Evolutionary conservation across 1,140 invertebrate species (phyloP).

Genomic region (Heterodera schachtii): DNA sequence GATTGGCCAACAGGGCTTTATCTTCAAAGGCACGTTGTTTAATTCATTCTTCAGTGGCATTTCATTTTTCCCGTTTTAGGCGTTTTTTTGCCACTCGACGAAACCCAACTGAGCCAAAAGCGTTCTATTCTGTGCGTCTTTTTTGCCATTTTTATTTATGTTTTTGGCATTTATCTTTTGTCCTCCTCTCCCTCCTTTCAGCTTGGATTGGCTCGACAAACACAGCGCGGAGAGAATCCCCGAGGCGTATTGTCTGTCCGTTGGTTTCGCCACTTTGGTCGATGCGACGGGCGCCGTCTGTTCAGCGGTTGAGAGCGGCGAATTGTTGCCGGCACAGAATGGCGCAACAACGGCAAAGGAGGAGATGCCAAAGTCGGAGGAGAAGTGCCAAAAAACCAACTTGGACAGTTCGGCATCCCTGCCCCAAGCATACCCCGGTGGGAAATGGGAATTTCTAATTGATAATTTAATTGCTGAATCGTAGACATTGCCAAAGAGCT

Average conservation of each 20-base stretch:
- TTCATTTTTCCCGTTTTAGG: slow-evolving; percentile 22
- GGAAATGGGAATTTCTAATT: background rate
- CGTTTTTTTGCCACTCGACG: slow-evolving; percentile 49
- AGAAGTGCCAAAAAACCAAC: slow-evolving; percentile 6
- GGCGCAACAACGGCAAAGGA: slow-evolving; percentile 16
- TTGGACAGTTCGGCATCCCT: background rate
- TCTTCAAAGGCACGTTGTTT: slow-evolving; percentile 35
- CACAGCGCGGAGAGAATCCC: slow-evolving; percentile 86
- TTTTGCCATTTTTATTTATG: slow-evolving; percentile 18
- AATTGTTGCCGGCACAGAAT: slow-evolving; percentile 11
- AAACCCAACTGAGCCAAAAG: slow-evolving; percentile 49
- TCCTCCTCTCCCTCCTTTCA: slow-evolving; percentile 67
- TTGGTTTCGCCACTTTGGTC: slow-evolving; percentile 86
- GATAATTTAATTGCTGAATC: slow-evolving; percentile 65
- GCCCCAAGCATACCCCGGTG: slow-evolving; percentile 4
- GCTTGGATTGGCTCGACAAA: slow-evolving; percentile 91
- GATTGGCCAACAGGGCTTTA: slow-evolving; percentile 40
- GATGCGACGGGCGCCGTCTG: slow-evolving; percentile 73
- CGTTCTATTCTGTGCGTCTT: slow-evolving; percentile 45
- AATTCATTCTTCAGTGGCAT: background rate
- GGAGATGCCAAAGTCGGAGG: background rate
- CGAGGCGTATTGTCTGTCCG: slow-evolving; percentile 90
- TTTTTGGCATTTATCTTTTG: too few relatives aligned
- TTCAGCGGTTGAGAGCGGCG: slow-evolving; percentile 45
- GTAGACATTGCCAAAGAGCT: slow-evolving; percentile 74